Evolutionary conservation across 1,140 invertebrate genomes (phyloP).

Genomic region (Pentalonia nigronervosa): DNA sequence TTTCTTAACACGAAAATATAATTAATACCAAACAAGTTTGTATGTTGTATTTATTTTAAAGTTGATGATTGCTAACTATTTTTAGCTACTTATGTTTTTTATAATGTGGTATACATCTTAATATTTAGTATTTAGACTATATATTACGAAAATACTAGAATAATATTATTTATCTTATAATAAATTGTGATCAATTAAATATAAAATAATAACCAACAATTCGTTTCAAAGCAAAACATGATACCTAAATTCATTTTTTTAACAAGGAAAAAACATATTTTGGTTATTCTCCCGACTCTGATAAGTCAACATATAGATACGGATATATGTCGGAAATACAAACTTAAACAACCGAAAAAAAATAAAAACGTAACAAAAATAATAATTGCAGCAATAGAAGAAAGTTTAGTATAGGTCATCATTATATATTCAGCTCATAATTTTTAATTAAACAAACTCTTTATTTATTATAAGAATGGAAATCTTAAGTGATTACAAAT

Average conservation of each 20-base stretch:
- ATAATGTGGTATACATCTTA: neutral
- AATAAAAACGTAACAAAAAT: conserved; percentile 18
- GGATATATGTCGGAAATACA: conserved; percentile 8
- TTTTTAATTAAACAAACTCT: neutral
- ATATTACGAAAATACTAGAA: no score
- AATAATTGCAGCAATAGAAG: conserved; percentile 1
- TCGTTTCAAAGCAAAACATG: neutral
- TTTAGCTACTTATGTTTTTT: neutral
- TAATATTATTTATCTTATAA: no score
- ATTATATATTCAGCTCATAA: neutral
- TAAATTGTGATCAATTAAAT: neutral
- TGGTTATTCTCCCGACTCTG: neutral
- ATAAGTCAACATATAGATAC: neutral
- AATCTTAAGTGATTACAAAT: neutral
- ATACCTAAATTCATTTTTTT: neutral
- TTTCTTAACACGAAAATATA: no score
- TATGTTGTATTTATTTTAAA: neutral
- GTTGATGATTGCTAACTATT: neutral
- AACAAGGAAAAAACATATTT: neutral
- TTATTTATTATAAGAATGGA: neutral
- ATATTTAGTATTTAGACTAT: no score
- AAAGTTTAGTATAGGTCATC: conserved; percentile 36
- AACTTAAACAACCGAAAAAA: neutral
- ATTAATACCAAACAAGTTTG: no score
- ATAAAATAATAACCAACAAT: neutral